Conservation (phyloP, 2,888 invertebrate species). For the Neuroscelio doddi region DNA sequence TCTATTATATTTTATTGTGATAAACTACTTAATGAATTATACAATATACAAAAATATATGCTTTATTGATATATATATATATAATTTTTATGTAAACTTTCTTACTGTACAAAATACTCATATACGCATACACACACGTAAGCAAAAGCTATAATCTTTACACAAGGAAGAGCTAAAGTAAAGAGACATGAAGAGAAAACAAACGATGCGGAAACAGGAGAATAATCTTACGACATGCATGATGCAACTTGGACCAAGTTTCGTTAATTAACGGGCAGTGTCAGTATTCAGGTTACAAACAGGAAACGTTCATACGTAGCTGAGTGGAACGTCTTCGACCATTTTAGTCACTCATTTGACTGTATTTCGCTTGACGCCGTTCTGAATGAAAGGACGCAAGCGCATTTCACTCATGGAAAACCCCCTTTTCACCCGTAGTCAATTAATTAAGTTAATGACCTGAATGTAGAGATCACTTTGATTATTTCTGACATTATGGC, state of each 20-base stretch:
- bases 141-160: conserved; percentile 37
- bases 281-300: conserved; percentile 40
- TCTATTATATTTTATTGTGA: too few relatives aligned
- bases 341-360: conserved; percentile 12
- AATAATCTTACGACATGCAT: conserved; percentile 25
- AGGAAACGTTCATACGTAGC: conserved; percentile 18
- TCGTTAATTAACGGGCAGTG: conserved; percentile 44
- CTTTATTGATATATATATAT: too few relatives aligned
- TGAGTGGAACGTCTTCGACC: conserved; percentile 31
- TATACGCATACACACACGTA: too few relatives aligned
- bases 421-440: conserved; percentile 40
- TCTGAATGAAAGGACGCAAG: conserved; percentile 32
- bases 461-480: conserved; percentile 47
- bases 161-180: conserved; percentile 16
- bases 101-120: too few relatives aligned
- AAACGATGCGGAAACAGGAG: conserved; percentile 30
- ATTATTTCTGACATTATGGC: conserved; percentile 45
- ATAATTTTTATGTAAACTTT: too few relatives aligned
- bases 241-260: conserved; percentile 40
- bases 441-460: conserved; percentile 66
- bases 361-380: conserved; percentile 8
- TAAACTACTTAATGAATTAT: too few relatives aligned
- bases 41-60: too few relatives aligned
- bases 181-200: conserved; percentile 24
- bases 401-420: conserved; percentile 24